These are phyloP conservation scores for Phycodurus eques DNA, from an alignment of 2,113 vertebrate genomes.

Conservation along the genomic window DNA sequence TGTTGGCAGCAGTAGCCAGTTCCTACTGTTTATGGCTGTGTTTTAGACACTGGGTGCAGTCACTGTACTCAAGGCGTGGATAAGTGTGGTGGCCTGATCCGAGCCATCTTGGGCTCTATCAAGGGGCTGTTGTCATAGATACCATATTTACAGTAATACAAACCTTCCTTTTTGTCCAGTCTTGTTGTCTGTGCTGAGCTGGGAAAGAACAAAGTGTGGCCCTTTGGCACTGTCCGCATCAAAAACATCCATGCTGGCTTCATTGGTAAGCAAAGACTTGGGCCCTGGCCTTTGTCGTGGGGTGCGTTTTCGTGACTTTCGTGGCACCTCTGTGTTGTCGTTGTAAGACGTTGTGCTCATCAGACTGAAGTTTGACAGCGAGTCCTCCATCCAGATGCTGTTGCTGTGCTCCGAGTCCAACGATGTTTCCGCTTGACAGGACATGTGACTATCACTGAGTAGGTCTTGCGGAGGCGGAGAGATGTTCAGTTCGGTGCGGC, in stretches of 20 bases:
- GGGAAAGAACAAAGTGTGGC: slow-evolving; percentile 98
- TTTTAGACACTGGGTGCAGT: neutral
- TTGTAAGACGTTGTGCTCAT: slow-evolving; percentile 95
- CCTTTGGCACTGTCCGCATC: slow-evolving; percentile 99
- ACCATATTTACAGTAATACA: slow-evolving; percentile 2
- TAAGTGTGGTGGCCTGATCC: neutral
- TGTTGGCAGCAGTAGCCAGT: neutral
- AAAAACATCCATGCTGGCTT: slow-evolving; percentile 96
- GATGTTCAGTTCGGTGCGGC: slow-evolving; percentile 93
- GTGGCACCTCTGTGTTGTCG: slow-evolving; percentile 97
- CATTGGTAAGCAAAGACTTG: slow-evolving; percentile 80
- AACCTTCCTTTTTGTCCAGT: slow-evolving; percentile 88
- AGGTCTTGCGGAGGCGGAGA: slow-evolving; percentile 96
- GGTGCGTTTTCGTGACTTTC: slow-evolving; percentile 97
- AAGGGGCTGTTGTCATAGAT: neutral
- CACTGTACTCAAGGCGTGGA: neutral
- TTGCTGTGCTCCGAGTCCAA: slow-evolving; percentile 95
- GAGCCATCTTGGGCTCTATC: neutral
- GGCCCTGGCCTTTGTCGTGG: slow-evolving; percentile 95
- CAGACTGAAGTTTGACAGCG: slow-evolving; percentile 96
- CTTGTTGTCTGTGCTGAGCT: slow-evolving; percentile 94
- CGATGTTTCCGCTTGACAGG: slow-evolving; percentile 89
- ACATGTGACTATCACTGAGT: slow-evolving; percentile 95
- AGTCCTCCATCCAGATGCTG: slow-evolving; percentile 99
- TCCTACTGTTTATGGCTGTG: neutral